Conservation (phyloP, 30 jellyfish, hydroid and myxozoan species). For the Nemopilema nomurai region DNA sequence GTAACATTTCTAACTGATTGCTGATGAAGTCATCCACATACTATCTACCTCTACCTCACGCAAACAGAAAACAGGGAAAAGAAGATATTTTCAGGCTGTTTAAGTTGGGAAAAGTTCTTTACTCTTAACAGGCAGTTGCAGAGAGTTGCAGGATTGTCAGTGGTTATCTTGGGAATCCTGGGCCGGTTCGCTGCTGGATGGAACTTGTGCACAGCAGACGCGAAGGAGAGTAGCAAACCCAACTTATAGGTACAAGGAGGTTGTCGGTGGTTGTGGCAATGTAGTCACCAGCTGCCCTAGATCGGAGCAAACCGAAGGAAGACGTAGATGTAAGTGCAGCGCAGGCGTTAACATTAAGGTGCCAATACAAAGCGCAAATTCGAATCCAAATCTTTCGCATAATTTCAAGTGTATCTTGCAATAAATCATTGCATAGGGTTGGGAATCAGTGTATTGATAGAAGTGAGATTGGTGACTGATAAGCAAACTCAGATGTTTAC, state of each 20-base stretch:
- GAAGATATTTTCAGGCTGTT: no score
- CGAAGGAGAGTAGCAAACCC: conserved; percentile 22
- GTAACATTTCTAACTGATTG: neutral
- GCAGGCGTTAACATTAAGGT: no score
- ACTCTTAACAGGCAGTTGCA: conserved; percentile 15
- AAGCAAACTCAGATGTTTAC: no score
- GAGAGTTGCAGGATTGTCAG: conserved; percentile 17
- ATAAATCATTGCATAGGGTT: no score
- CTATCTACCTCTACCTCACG: no score
- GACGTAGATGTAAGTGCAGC: conserved; percentile 6
- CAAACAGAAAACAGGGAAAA: no score
- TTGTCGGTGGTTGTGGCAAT: conserved; percentile 11
- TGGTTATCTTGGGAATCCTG: conserved; percentile 41
- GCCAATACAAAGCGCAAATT: no score
- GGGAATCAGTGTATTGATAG: no score
- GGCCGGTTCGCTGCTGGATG: conserved; percentile 21
- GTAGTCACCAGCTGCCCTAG: conserved; percentile 35
- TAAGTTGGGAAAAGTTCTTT: neutral
- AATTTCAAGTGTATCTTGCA: no score
- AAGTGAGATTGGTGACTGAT: no score
- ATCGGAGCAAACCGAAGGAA: neutral
- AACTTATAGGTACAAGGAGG: neutral
- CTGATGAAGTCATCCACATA: neutral
- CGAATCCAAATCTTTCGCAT: no score
- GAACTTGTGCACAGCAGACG: conserved; percentile 1